Conservation (phyloP, 2,113 vertebrate species). For the cat (Felis catus) region DNA sequence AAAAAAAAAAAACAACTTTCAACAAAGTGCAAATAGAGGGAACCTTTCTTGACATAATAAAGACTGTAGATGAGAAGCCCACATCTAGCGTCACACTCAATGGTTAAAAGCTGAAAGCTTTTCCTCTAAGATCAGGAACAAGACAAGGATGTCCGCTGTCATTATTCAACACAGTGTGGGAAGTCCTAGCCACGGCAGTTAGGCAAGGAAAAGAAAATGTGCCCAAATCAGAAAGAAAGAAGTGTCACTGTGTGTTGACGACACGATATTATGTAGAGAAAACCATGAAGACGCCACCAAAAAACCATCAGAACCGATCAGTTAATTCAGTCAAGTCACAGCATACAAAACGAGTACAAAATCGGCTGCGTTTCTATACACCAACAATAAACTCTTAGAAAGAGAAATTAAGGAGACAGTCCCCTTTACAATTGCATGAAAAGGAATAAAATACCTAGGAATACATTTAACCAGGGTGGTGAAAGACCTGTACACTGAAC, state of each 20-base stretch:
- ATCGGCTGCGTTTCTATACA: fast-evolving
- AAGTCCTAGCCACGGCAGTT: not conserved
- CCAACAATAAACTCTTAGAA: too few relatives aligned
- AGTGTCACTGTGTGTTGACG: not conserved
- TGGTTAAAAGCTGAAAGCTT: not conserved
- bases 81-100: too few relatives aligned
- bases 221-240: not conserved
- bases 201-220: not conserved
- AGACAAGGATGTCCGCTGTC: not conserved
- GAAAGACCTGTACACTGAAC: too few relatives aligned
- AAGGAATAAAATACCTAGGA: not conserved
- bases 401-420: not conserved
- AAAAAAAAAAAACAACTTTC: not conserved
- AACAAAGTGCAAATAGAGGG: not conserved
- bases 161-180: not conserved
- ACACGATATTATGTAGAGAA: not conserved
- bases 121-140: not conserved
- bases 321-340: not conserved
- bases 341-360: not conserved
- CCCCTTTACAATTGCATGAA: too few relatives aligned
- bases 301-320: not conserved
- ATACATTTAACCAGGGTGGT: not conserved
- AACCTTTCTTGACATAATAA: too few relatives aligned
- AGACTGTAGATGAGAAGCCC: too few relatives aligned
- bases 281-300: not conserved